Evolutionary conservation across 2,888 invertebrate genomes (phyloP).

Genomic region (Limenitis camilla): DNA sequence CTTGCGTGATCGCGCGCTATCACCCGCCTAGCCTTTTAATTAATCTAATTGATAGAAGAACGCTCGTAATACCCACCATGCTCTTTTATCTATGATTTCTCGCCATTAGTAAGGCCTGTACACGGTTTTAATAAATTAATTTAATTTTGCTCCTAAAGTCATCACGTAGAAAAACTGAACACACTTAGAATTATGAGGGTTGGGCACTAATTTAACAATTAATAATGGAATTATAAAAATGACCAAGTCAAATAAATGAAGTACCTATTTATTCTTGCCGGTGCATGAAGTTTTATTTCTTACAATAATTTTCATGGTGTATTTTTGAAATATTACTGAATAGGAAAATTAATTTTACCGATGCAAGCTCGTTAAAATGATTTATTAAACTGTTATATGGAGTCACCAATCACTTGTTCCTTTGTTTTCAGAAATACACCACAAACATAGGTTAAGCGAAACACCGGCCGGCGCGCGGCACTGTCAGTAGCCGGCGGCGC

Average conservation of each 20-base stretch:
- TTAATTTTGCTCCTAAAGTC: neutral
- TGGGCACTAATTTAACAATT: too few species aligned
- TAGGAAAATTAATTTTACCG: slow-evolving; percentile 13
- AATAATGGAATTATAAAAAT: too few species aligned
- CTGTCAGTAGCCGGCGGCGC: slow-evolving; percentile 9
- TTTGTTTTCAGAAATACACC: slow-evolving; percentile 44
- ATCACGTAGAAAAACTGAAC: neutral
- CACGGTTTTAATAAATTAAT: slow-evolving; percentile 4
- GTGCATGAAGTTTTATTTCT: neutral
- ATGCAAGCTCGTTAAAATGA: neutral
- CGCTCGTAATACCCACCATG: slow-evolving; percentile 31
- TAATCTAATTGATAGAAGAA: slow-evolving; percentile 57
- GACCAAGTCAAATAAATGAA: too few species aligned
- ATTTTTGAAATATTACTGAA: slow-evolving; percentile 30
- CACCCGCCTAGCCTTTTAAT: slow-evolving; percentile 39
- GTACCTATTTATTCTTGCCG: too few species aligned
- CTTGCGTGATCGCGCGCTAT: slow-evolving; percentile 47
- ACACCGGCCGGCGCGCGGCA: slow-evolving; percentile 53
- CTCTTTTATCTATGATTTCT: slow-evolving; percentile 28
- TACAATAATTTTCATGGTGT: slow-evolving; percentile 19
- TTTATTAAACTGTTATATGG: slow-evolving; percentile 11
- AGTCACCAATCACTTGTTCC: slow-evolving; percentile 37
- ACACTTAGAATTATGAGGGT: neutral
- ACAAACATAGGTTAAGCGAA: slow-evolving; percentile 46
- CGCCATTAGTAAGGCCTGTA: slow-evolving; percentile 4